A percentile compares a stretch with the other conserved stretches of the same genome.
Conservation (phyloP, 64 coral and sea anemone genomes). For the Stichodactyla helianthus region DNA sequence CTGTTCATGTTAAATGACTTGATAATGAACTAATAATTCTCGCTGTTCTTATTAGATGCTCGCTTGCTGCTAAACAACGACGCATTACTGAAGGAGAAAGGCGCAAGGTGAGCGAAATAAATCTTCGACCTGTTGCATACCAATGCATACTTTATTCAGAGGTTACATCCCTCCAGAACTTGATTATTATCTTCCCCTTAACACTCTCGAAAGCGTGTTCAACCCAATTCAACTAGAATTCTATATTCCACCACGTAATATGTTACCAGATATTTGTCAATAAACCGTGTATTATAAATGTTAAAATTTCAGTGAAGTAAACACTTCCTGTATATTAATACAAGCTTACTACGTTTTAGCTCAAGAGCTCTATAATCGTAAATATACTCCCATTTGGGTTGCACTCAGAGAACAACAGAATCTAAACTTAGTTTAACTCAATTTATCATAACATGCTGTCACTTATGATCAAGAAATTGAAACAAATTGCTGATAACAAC, state of each 20-base stretch:
- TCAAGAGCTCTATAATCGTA: background rate
- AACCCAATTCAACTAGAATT: background rate
- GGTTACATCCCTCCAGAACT: background rate
- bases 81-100: conserved; percentile 71
- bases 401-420: background rate
- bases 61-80: conserved; percentile 94
- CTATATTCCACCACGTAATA: background rate
- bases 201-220: background rate
- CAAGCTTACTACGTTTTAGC: background rate
- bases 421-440: too few relatives aligned
- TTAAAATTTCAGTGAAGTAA: background rate
- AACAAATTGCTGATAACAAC: too few relatives aligned
- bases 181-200: background rate
- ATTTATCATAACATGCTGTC: too few relatives aligned
- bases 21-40: background rate
- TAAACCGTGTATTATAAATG: background rate
- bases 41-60: conserved; percentile 65
- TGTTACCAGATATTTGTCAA: background rate
- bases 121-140: conserved; percentile 24
- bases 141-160: background rate
- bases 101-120: conserved; percentile 71
- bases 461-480: too few relatives aligned
- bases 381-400: background rate
- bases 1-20: background rate
- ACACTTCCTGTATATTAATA: background rate